phyloP scores from a whole-genome alignment of 2,113 vertebrate genomes.

The Dicentrarchus labrax region DNA sequence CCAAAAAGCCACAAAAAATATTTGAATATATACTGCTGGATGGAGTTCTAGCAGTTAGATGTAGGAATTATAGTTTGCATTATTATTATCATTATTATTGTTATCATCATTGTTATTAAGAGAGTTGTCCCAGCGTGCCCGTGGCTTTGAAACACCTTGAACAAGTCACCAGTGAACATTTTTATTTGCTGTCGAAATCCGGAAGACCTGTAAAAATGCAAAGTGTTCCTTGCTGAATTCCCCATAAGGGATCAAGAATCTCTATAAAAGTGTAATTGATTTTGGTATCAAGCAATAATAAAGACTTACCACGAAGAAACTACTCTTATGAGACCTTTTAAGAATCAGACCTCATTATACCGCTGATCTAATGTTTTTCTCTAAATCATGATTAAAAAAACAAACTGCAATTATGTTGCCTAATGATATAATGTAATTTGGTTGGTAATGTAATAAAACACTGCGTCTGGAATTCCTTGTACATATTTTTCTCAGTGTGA shows the following conservation, averaged over 20 bases:
- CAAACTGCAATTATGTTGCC: slow-evolving; percentile 58
- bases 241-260: slow-evolving; percentile 67
- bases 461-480: slow-evolving; percentile 13
- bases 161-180: slow-evolving; percentile 27
- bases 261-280: slow-evolving; percentile 78
- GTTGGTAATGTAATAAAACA: slow-evolving; percentile 35
- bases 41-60: background rate
- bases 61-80: background rate
- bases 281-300: slow-evolving; percentile 73
- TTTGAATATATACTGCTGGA: background rate
- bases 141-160: slow-evolving; percentile 3
- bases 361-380: slow-evolving; percentile 54
- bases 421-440: slow-evolving; percentile 62
- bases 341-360: slow-evolving; percentile 66
- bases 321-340: slow-evolving; percentile 69
- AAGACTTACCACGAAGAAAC: slow-evolving; percentile 67
- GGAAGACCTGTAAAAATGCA: slow-evolving; percentile 65
- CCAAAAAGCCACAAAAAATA: slow-evolving; percentile 8
- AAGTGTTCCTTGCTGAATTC: slow-evolving; percentile 67
- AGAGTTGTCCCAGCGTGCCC: background rate
- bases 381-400: slow-evolving; percentile 46
- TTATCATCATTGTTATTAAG: background rate
- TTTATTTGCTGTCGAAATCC: slow-evolving; percentile 42
- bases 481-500: slow-evolving; percentile 20
- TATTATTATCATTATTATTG: background rate